Evolutionary conservation across 1,140 invertebrate species (phyloP).

Genomic region (Stegodyphus dumicola): DNA sequence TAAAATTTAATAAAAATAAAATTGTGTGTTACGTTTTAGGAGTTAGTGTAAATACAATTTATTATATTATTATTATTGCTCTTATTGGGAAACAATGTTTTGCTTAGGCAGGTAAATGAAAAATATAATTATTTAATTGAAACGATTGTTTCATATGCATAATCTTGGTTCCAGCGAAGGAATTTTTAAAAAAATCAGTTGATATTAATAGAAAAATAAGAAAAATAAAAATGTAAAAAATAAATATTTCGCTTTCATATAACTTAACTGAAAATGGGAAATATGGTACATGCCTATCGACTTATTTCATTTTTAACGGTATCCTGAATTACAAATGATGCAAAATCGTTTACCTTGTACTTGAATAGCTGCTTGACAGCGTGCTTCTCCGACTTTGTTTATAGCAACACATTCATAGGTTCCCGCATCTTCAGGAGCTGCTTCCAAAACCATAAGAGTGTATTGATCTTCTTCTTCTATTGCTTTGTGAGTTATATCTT

Average conservation of each 20-base stretch:
- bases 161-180: no score
- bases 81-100: no score
- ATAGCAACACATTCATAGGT: constrained; percentile 94
- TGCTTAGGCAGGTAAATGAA: no score
- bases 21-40: no score
- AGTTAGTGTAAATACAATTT: no score
- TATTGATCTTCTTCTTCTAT: constrained; percentile 86
- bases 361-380: constrained; percentile 86
- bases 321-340: background rate
- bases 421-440: constrained; percentile 84
- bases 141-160: no score
- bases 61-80: no score
- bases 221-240: background rate
- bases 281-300: background rate
- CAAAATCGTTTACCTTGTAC: constrained; percentile 71
- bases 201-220: no score
- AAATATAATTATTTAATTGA: no score
- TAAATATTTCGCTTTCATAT: background rate
- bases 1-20: no score
- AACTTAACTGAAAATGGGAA: background rate
- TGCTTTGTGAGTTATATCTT: constrained; percentile 89
- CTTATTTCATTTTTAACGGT: background rate
- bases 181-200: no score
- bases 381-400: constrained; percentile 80
- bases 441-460: constrained; percentile 87